A percentile compares a stretch with the other conserved stretches of the same genome.
phyloP scores from a whole-genome alignment of 2,797 vertebrate species.

The Oryzias dopingdopingensis region DNA sequence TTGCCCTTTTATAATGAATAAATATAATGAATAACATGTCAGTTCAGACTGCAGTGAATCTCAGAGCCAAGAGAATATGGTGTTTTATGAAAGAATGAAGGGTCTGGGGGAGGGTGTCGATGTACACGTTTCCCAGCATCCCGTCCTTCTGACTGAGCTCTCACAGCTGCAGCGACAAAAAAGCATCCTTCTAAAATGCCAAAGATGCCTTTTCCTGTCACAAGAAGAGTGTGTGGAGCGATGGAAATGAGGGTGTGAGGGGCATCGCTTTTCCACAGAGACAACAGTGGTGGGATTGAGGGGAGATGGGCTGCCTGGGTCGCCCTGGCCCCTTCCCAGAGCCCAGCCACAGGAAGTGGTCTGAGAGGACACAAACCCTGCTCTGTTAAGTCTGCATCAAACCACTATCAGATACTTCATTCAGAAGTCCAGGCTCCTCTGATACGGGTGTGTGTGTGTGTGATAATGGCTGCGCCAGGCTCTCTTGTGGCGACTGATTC shows the following conservation, averaged over 20 bases:
- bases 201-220: conserved; percentile 68
- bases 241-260: conserved; percentile 55
- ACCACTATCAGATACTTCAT: conserved; percentile 69
- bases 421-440: conserved; percentile 59
- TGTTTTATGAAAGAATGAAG: conserved; percentile 6
- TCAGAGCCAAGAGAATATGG: conserved; percentile 27
- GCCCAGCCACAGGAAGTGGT: conserved; percentile 76
- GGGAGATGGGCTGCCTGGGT: conserved; percentile 74
- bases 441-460: conserved; percentile 2
- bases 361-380: conserved; percentile 66
- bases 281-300: conserved; percentile 80
- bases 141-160: conserved; percentile 45
- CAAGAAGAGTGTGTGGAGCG: conserved; percentile 37
- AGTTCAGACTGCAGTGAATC: conserved; percentile 24
- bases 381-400: conserved; percentile 71
- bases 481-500: background rate
- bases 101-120: conserved; percentile 4
- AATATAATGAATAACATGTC: conserved; percentile 12
- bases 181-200: conserved; percentile 64
- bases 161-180: conserved; percentile 72
- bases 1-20: too few species aligned
- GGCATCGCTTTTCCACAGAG: conserved; percentile 52
- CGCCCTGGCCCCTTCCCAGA: conserved; percentile 70
- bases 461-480: too few species aligned
- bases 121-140: conserved; percentile 47